Base-by-base conservation (phyloP, 2,797 vertebrate genomes). In the Cyprinodon diabolis region DNA sequence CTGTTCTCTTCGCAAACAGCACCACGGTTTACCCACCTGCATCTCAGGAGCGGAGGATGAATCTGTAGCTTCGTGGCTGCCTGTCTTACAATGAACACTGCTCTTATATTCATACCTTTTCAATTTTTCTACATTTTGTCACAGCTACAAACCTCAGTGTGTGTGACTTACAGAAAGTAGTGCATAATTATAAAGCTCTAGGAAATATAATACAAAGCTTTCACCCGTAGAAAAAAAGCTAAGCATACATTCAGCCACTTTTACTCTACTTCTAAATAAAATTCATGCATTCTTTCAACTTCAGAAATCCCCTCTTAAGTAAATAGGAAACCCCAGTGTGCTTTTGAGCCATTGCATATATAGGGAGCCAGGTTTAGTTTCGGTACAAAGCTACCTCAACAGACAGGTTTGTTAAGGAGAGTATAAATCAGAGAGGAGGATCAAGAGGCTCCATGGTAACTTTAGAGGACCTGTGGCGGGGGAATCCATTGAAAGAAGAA, bases 1-100 rank as follows among this genome's bases (percentile, higher is more conserved):
- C 93, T 93, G 93, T 93, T 92, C 95, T 95, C 95, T 95, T 91
- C 90, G 92, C 91, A 94, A 91, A 94, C 88, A 94, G 89, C 92
- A 93, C 94, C 88, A 88, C 90, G 92, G 84, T 95, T 92, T 92
- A 94, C 94, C 90, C 94, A 94, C 92, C 92, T 91, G 90, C 93
- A 87, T 93, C 92, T 88, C 94, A 73, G 72, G 75, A 80, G 2
- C 74, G 80, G 81, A 86, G 83, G 81, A 80, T 0, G 30, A 60
- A 74, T 85, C 60, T 66, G 66, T 69, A 35, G 72, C 11, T 40
- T 78, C 23, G 14, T 43, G 48, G 79, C 78, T 37, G 72, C 76
- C 70, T 70, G 66, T 15, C 85, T 81, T 83, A 77, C 23, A 71
- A 78, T 86, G 54, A 73, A 66, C 60, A 10, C 66, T 71, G 73